Base-by-base conservation (phyloP, 2,888 invertebrate genomes). In the Scaptomyza cyrtandrae region DNA sequence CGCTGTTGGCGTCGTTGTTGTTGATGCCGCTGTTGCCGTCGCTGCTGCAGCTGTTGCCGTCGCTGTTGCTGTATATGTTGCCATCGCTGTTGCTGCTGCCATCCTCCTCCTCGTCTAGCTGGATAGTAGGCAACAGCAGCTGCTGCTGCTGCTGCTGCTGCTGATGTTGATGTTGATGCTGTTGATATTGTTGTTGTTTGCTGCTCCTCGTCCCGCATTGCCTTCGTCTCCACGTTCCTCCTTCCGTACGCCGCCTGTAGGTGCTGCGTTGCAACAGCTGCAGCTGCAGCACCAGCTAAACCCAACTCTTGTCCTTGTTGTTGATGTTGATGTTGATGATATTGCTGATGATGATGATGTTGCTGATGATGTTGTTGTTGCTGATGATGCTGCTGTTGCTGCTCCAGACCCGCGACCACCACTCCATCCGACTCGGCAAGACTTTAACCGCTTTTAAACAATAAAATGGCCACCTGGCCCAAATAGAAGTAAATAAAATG, bases 401-500 rank as follows among this genome's bases (percentile, higher is more conserved):
- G 60, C 75, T 70, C 75, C 83, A 86, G 79, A 73, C 82, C 77
- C 78, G 78, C 71, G 62, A 84, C 83, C 83, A 83, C 83, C 83
- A 83, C 83, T 87, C 76, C 83, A 83, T 87, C 83, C 83, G 83
- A 83, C 87, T 83, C 83, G 83, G 86, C 83, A 87, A 83, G 78
- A 83, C 83, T 71, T 52, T 97, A 99, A 94, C 99, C 99, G 94
- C 98, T 98, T 95, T 99, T 99, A 94, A 99, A 99, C 89, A 99
- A 95, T 89, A 99, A 95, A 92, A 99, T 98, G 92, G 99, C 99
- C 91, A 99, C 99, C 93, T 99, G 99, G 82, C 99, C 99, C 91
- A 99, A 94, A 93, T 99, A 99, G 94, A 99, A 99, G 93, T 99
- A 99, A 93, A 99, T 99, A 94, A 99, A 99, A 93, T 99, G 99